phyloP scores from a whole-genome alignment of 2,888 invertebrate species.

The Platycheirus albimanus region DNA sequence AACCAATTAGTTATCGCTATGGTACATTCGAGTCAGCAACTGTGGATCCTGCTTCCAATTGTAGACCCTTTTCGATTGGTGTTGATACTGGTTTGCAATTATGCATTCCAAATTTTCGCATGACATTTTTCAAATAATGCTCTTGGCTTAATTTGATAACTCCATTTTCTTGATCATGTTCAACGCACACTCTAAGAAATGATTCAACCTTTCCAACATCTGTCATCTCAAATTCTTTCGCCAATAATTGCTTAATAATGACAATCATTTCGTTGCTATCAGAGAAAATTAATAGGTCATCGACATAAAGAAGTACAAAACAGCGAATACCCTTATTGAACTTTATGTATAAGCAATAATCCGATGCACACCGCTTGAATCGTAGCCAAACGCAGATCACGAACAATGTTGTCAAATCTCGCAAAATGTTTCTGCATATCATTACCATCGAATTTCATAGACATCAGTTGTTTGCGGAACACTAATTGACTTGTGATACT shows the following conservation, averaged over 20 bases:
- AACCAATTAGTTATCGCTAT: no score
- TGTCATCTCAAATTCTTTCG: conserved; percentile 11
- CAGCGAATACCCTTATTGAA: conserved; percentile 4
- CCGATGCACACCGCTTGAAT: conserved; percentile 7
- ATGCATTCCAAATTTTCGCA: no score
- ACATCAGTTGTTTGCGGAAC: no score
- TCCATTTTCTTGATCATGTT: background rate
- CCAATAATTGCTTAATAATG: background rate
- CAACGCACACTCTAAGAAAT: conserved; percentile 1
- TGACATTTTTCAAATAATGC: background rate
- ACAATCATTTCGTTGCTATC: background rate
- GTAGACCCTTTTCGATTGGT: no score
- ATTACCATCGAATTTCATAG: no score
- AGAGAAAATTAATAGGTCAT: background rate
- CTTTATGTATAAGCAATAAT: conserved; percentile 5
- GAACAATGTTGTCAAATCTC: no score
- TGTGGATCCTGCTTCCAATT: no score
- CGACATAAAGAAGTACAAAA: background rate
- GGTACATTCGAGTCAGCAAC: no score
- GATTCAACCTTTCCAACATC: background rate
- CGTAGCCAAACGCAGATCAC: no score
- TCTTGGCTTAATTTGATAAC: background rate
- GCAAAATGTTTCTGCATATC: no score
- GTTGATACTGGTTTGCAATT: no score
- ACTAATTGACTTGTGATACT: no score